These are phyloP conservation scores for Ectemnius lituratus DNA, from an alignment of 2,888 invertebrate species.

Conservation along the genomic window DNA sequence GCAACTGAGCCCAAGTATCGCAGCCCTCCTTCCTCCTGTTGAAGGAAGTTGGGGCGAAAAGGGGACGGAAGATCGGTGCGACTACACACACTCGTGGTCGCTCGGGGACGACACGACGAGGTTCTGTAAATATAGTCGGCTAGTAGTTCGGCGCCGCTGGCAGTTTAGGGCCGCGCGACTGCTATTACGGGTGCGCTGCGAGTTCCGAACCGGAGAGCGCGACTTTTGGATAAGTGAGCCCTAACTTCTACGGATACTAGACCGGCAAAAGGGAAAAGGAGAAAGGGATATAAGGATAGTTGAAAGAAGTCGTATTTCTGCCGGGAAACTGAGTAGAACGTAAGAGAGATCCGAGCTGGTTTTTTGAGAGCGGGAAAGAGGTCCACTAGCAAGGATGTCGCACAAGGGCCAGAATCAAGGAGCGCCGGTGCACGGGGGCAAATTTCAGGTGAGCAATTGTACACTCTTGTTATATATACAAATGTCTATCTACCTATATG, in stretches of 20 bases:
- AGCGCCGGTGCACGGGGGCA: conserved; percentile 71
- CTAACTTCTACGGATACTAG: background rate
- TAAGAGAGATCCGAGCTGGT: conserved; percentile 20
- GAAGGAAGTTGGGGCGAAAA: conserved; percentile 41
- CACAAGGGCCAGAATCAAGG: conserved; percentile 68
- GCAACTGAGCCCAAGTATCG: background rate
- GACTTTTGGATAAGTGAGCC: conserved; percentile 21
- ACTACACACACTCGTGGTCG: conserved; percentile 5
- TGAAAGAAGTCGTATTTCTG: conserved; percentile 8
- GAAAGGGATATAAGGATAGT: background rate
- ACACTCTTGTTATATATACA: background rate
- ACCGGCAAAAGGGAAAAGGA: conserved; percentile 32
- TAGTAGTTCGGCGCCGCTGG: background rate
- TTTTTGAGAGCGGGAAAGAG: background rate
- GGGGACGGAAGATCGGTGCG: conserved; percentile 50
- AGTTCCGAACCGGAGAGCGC: conserved; percentile 9
- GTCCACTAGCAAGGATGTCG: conserved; percentile 64
- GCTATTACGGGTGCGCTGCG: background rate
- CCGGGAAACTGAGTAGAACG: conserved; percentile 12
- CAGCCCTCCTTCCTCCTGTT: conserved; percentile 16
- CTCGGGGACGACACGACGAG: conserved; percentile 20
- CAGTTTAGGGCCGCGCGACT: background rate
- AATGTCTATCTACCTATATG: background rate
- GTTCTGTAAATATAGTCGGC: conserved; percentile 16
- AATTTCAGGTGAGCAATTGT: conserved; percentile 70